Conservation (phyloP, 1,140 invertebrate genomes). For the Liolophura sinensis region DNA sequence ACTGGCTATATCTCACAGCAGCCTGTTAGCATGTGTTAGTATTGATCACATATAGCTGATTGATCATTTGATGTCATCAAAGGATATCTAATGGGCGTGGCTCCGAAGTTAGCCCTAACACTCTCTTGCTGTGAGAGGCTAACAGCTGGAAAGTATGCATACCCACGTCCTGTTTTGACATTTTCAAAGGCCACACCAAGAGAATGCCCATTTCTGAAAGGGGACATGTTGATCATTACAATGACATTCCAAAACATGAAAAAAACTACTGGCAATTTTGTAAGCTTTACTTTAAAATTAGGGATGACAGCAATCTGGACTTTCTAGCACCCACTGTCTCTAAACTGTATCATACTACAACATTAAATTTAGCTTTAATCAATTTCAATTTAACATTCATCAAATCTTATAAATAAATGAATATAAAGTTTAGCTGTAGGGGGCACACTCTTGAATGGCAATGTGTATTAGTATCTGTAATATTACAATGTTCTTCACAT, state of each 20-base stretch:
- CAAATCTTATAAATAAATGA: no score
- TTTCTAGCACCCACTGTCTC: no score
- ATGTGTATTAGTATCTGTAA: no score
- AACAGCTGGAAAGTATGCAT: conserved; percentile 77
- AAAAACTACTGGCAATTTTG: no score
- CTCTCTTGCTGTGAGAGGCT: conserved; percentile 76
- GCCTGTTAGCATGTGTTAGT: background rate
- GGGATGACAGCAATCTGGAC: no score
- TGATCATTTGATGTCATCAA: background rate
- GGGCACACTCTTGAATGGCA: no score
- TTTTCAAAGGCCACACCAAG: conserved; percentile 76
- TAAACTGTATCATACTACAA: no score
- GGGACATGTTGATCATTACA: background rate
- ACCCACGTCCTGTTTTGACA: conserved; percentile 70
- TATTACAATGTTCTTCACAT: background rate
- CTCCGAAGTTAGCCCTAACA: conserved; percentile 80
- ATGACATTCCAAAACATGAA: no score
- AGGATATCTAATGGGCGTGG: conserved; percentile 65
- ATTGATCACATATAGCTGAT: background rate
- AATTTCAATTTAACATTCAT: no score
- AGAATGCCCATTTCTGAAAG: conserved; percentile 72
- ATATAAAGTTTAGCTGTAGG: no score
- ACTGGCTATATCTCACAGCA: background rate
- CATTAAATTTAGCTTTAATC: no score
- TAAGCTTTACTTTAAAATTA: no score